Evolutionary conservation across 2,888 invertebrate species (phyloP).

Genomic region (Epinotia ramella): DNA sequence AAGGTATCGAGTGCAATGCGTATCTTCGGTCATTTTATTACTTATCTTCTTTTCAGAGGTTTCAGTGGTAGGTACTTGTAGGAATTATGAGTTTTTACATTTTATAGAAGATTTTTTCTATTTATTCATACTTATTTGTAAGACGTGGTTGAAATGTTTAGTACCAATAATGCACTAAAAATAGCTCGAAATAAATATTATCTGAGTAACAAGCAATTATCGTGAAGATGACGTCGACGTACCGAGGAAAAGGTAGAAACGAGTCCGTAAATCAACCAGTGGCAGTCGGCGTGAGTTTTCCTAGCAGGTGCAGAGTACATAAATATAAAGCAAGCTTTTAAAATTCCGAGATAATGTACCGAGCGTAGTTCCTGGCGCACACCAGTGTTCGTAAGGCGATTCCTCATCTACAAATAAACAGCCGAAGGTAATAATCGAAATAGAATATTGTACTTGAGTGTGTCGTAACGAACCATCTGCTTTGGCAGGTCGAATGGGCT

Average conservation of each 20-base stretch:
- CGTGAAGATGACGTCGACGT: background rate
- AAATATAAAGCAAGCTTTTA: slow-evolving; percentile 75
- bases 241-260: slow-evolving; percentile 8
- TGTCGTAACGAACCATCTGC: slow-evolving; percentile 73
- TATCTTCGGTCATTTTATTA: no score
- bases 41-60: no score
- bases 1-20: no score
- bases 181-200: background rate
- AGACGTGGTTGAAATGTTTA: no score
- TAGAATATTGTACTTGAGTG: slow-evolving; percentile 78
- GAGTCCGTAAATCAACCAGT: slow-evolving; percentile 48
- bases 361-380: slow-evolving; percentile 63
- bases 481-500: slow-evolving; percentile 72
- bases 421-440: slow-evolving; percentile 84
- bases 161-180: no score
- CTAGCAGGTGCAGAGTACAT: slow-evolving; percentile 54
- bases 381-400: slow-evolving; percentile 70
- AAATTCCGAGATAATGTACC: slow-evolving; percentile 82
- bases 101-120: no score
- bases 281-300: slow-evolving; percentile 41
- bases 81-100: no score
- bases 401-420: slow-evolving; percentile 83
- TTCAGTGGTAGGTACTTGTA: no score
- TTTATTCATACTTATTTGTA: no score
- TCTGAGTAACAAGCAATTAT: background rate